Evolutionary conservation across 1,140 invertebrate genomes (phyloP).

Genomic region (Triops longicaudatus): DNA sequence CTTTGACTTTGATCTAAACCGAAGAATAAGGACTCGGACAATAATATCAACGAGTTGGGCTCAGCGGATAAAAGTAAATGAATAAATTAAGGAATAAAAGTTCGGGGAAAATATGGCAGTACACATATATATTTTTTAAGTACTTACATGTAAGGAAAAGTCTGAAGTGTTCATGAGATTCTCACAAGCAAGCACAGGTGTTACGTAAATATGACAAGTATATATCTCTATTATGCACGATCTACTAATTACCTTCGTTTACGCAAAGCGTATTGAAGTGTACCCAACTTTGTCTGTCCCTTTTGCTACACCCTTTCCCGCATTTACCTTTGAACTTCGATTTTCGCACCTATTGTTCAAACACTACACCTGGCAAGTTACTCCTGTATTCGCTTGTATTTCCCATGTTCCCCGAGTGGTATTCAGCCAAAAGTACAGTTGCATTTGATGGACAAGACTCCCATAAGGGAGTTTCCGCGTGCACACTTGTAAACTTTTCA

Average conservation of each 20-base stretch:
- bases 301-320: background rate
- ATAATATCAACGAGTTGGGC: no score
- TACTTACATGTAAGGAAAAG: background rate
- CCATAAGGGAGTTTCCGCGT: background rate
- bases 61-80: no score
- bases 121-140: no score
- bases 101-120: no score
- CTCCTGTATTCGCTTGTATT: background rate
- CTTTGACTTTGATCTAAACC: no score
- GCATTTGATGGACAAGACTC: background rate
- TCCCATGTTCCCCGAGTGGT: background rate
- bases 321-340: background rate
- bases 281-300: background rate
- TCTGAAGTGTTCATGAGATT: background rate
- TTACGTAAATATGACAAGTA: background rate
- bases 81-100: no score
- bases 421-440: background rate
- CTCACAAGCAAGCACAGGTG: background rate
- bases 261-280: background rate
- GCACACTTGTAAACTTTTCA: background rate
- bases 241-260: constrained; percentile 19
- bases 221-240: constrained; percentile 23
- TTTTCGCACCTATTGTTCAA: background rate
- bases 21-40: no score
- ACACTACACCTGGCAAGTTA: background rate